Base-by-base conservation (phyloP, 1,140 invertebrate species). In the Yoshiicerus persimilis region DNA sequence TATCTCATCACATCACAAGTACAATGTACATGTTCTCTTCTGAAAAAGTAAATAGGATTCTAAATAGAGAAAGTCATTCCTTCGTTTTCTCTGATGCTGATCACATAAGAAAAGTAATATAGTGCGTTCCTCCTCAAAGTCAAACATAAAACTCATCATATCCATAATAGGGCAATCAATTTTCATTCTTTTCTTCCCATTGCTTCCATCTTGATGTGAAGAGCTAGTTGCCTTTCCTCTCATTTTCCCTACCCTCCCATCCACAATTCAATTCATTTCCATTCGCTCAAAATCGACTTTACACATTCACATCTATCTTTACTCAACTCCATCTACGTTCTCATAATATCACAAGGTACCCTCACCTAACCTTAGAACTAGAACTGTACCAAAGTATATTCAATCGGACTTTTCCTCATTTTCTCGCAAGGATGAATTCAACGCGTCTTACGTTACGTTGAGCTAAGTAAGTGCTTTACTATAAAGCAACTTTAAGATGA, bases 141-240 rank as follows among this genome's bases (percentile, higher is more conserved):
- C 75, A 80, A 80, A 80, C 75, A 80, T 80, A 80, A 80, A 80
- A 62, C 83, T 30, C 83, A 62, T 85, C 83, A 85, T 56, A 85
- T 85, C 38, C 83, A 85, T 85, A 85, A 85, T 85, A 23, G 83
- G 83, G 83, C 83, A 85, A 85, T 85, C 83, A 85, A 85, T 85
- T 85, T 32, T 85, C 83, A 85, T 85, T 85, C 83, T 85, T 85
- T 85, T 85, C 83, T 85, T 85, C 83, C 83, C 83, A 85, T 85
- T 85, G 39, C 83, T 38, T 47, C 83, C 83, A 85, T 85, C 75
- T 80, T 38, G 75, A 80, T 80, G 34, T 80, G 34, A 36, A 80
- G 75, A 80, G 75, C 38, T 80, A 80, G 75, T 80, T 80, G 75
- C 75, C 32, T 80, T 80, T 56, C 47, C 75, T 80, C 75, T 80